A percentile compares a stretch with the other conserved stretches of the same genome.
phyloP scores from a whole-genome alignment of 2,113 vertebrate genomes.

The Empidonax traillii region DNA sequence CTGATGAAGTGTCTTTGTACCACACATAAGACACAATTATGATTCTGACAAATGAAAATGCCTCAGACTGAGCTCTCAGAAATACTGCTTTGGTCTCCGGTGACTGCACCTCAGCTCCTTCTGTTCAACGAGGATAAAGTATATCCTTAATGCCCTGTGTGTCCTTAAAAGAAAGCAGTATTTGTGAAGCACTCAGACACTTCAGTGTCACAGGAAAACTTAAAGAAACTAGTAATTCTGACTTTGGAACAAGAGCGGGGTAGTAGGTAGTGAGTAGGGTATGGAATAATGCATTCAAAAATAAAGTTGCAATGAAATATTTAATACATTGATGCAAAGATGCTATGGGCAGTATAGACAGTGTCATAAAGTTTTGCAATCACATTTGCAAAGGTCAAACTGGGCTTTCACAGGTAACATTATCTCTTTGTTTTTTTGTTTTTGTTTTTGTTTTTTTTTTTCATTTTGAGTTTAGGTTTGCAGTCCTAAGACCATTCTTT shows the following conservation, averaged over 20 bases:
- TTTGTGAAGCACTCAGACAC: background rate
- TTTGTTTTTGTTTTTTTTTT: background rate
- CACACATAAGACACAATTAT: background rate
- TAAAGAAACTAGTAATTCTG: background rate
- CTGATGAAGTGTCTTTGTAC: background rate
- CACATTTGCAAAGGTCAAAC: background rate
- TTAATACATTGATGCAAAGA: background rate
- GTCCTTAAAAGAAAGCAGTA: background rate
- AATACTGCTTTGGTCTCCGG: background rate
- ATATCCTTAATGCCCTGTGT: background rate
- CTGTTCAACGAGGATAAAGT: background rate
- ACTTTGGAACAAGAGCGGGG: background rate
- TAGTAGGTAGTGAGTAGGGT: background rate
- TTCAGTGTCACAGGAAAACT: background rate
- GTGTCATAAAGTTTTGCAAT: background rate
- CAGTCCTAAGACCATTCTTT: background rate
- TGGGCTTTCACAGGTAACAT: background rate
- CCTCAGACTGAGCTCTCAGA: background rate
- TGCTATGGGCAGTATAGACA: background rate
- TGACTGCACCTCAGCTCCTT: background rate
- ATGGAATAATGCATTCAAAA: background rate
- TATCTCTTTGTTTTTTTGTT: background rate
- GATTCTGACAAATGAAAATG: background rate
- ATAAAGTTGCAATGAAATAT: background rate
- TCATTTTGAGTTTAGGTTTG: background rate